A percentile compares a stretch with the other conserved stretches of the same genome.
These are phyloP conservation scores for Gopherus evgoodei DNA, from an alignment of 2,113 vertebrate species.

Conservation along the genomic window DNA sequence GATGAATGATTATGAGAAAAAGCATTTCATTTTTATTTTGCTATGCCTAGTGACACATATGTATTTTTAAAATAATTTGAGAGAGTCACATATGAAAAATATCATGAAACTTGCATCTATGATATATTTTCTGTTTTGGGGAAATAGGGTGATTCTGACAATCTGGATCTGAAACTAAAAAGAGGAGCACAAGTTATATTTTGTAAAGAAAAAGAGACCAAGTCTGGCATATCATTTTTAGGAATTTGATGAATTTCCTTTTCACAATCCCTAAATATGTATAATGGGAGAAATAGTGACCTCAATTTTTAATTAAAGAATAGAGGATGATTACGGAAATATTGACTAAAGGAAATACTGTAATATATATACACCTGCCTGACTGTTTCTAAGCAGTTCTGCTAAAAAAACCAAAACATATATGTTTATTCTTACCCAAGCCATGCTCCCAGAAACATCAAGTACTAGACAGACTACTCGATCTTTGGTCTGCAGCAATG, in stretches of 20 bases:
- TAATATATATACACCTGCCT: background rate
- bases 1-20: background rate
- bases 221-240: background rate
- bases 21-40: background rate
- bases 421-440: conserved; percentile 28
- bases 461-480: conserved; percentile 75
- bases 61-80: background rate
- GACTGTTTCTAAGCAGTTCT: background rate
- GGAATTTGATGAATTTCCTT: background rate
- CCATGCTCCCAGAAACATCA: conserved; percentile 80
- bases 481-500: conserved; percentile 55
- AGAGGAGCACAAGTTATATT: background rate
- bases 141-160: background rate
- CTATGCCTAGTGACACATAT: background rate
- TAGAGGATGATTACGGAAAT: background rate
- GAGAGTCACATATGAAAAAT: background rate
- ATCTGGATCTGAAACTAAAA: background rate
- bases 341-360: background rate
- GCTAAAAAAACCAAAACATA: background rate
- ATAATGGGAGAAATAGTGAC: background rate
- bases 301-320: background rate
- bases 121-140: background rate
- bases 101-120: background rate
- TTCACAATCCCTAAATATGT: background rate
- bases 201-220: background rate